Percentiles rank a stretch among this genome's conserved stretches.
These are phyloP conservation scores for Eubucco bourcierii DNA, from an alignment of 2,113 vertebrate species.

Conservation along the genomic window DNA sequence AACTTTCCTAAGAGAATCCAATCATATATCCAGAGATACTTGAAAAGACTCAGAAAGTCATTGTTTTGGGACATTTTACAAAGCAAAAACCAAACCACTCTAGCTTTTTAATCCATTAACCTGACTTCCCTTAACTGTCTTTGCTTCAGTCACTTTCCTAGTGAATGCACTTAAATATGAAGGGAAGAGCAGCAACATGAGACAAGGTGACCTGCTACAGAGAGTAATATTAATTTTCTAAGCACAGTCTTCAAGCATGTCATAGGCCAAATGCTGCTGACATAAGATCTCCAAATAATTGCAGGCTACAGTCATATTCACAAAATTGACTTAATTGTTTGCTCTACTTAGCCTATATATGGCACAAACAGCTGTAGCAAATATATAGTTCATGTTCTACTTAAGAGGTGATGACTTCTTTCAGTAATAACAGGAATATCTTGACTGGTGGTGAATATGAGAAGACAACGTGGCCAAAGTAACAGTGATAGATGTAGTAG, in stretches of 20 bases:
- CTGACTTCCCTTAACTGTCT: not conserved
- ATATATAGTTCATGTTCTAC: not conserved
- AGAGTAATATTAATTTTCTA: not conserved
- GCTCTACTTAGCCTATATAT: not conserved
- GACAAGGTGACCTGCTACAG: slow-evolving; percentile 2
- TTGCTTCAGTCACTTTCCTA: not conserved
- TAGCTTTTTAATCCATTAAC: not conserved
- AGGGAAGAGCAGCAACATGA: not conserved
- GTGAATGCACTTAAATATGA: not conserved
- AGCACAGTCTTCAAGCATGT: not conserved
- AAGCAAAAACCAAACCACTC: not conserved
- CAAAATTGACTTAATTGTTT: slow-evolving; percentile 8
- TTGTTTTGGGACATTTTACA: not conserved
- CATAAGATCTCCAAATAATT: slow-evolving; percentile 15
- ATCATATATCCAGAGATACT: not conserved
- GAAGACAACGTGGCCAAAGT: not conserved
- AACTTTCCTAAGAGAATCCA: not conserved
- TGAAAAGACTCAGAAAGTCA: not conserved
- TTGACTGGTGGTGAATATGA: not conserved
- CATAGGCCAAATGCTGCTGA: not conserved
- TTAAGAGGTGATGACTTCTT: not conserved
- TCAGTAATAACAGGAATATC: not conserved
- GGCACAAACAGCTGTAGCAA: not conserved
- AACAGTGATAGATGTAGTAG: not conserved
- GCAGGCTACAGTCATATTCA: not conserved